A percentile compares a stretch with the other conserved stretches of the same genome.
These are phyloP conservation scores for Meleagris gallopavo DNA, from an alignment of 2,113 vertebrate genomes.

Conservation along the genomic window DNA sequence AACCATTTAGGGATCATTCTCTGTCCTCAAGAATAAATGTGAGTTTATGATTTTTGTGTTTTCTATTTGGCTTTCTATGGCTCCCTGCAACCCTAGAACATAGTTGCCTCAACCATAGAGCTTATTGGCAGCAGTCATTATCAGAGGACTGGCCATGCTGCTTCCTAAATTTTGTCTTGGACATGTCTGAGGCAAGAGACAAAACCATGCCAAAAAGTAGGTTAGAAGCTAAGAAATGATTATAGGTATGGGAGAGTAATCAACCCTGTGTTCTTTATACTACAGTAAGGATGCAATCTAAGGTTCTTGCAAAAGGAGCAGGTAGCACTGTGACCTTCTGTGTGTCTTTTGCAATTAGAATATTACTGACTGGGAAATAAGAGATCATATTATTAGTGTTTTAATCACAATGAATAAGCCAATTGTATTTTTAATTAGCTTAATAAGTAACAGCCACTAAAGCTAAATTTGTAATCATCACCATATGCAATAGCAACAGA, in stretches of 20 bases:
- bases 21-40: not conserved
- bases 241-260: not conserved
- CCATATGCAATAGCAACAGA: not conserved
- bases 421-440: not conserved
- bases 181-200: not conserved
- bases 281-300: not conserved
- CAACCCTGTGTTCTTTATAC: not conserved
- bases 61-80: not conserved
- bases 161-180: not conserved
- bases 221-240: not conserved
- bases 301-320: not conserved
- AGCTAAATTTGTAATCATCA: not conserved
- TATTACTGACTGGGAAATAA: constrained; percentile 30
- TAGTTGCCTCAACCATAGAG: not conserved
- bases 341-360: not conserved
- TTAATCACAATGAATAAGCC: not conserved
- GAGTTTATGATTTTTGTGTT: not conserved
- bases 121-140: not conserved
- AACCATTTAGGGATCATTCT: not conserved
- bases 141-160: not conserved
- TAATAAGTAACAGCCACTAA: not conserved
- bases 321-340: not conserved
- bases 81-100: not conserved
- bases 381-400: not conserved
- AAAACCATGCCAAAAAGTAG: not conserved